Conservation (phyloP, 2,797 vertebrate genomes). For the Ispidina picta region DNA sequence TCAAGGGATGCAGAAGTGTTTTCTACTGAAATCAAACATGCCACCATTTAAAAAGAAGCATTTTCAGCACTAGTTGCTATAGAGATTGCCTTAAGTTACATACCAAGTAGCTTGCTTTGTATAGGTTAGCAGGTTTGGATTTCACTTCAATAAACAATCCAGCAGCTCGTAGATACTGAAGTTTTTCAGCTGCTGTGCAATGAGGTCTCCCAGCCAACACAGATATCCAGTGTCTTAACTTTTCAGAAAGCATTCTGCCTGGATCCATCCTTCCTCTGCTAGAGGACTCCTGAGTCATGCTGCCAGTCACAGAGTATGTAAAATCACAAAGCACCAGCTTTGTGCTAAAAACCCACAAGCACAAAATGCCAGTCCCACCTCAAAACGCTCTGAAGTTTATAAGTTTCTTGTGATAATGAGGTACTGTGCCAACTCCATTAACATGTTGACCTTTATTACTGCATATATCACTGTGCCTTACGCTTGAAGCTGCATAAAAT, state of each 20-base stretch:
- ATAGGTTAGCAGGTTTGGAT: not conserved
- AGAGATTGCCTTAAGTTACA: not conserved
- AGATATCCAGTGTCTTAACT: not conserved
- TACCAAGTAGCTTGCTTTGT: not conserved
- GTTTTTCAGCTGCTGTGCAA: not conserved
- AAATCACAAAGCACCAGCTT: not conserved
- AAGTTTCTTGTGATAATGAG: not conserved
- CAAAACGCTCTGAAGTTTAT: not conserved
- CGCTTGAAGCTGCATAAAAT: not conserved
- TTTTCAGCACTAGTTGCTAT: not conserved
- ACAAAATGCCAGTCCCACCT: not conserved
- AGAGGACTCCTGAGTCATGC: not conserved
- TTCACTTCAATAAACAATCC: not conserved
- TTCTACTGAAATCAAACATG: not conserved
- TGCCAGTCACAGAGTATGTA: not conserved
- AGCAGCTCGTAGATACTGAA: not conserved
- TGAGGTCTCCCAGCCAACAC: not conserved
- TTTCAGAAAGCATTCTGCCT: not conserved
- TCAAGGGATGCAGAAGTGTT: not conserved
- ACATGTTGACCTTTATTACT: not conserved
- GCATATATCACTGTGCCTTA: not conserved
- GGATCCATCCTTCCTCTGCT: not conserved
- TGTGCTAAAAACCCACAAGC: not conserved
- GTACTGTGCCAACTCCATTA: not conserved
- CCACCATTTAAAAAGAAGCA: not conserved